Base-by-base conservation (phyloP, 2,113 vertebrate genomes). In the Baryphthengus martii region DNA sequence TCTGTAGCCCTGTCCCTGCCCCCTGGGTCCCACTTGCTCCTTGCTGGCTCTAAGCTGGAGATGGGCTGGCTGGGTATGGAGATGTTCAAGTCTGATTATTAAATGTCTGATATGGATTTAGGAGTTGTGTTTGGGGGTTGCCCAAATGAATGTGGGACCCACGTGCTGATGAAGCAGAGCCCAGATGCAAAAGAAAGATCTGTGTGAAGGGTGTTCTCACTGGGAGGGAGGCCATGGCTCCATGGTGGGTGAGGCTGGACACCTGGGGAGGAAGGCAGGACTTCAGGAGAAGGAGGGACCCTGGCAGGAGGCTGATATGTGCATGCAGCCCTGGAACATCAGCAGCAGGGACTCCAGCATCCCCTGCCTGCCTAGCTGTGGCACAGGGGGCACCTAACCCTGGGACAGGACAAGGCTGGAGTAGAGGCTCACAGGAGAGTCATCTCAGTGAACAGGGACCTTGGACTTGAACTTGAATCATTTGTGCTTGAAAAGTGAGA, bases 381-480 rank as follows among this genome's bases (percentile, higher is more conserved):
- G 44, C 40, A 49, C 29, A 13, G 29, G 19, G 35, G 19, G 8
- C 17, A 59, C 23, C 40, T 61, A 40, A 33, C 45, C 31, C 53
- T 26, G 7, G 13, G 21, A 62, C 28, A 31, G 63, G 26, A 42
- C 52, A 49, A 35, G 17, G 35, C 25, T 88, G 14, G 49, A 37
- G 44, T 11, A 6, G 35, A 15, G 29, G 26, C 16, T 88, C 49
- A 35, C 50, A 50, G 24, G 26, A 70, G 35, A 80, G 35, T 70
- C 40, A 49, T 9, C 18, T 24, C 20, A 6, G 44, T 26, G 40
- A 61, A n/a, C 6, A 35, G 67, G 18, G 39, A 72, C 50, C 8
- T 55, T 0, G 0, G 44, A 13, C 18, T 37, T 21, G 47, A 39
- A 42, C 68, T 74, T 62, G 42, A 81, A 9, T 33, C 39, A 13